A percentile compares a stretch with the other conserved stretches of the same genome.
These are phyloP conservation scores for Channa argus DNA, from an alignment of 2,113 vertebrate species.

Conservation along the genomic window DNA sequence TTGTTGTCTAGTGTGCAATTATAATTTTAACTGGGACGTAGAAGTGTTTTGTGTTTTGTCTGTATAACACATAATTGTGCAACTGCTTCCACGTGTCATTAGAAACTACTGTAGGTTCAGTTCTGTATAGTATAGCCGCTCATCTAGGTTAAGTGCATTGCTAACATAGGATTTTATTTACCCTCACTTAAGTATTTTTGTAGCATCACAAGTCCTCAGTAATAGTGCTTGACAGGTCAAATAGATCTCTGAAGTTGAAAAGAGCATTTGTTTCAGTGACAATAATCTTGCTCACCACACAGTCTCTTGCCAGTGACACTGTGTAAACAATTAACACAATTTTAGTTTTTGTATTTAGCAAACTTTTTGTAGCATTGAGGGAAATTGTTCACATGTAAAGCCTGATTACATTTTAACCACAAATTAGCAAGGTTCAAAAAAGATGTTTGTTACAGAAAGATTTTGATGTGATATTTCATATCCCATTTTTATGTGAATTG, in stretches of 20 bases:
- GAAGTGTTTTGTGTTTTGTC: slow-evolving; percentile 65
- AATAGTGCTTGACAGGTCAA: slow-evolving; percentile 4
- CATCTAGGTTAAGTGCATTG: slow-evolving; percentile 54
- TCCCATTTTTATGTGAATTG: slow-evolving; percentile 22
- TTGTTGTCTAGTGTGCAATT: slow-evolving; percentile 83
- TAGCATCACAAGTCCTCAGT: slow-evolving; percentile 14
- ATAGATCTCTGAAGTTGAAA: slow-evolving; percentile 16
- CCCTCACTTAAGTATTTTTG: slow-evolving; percentile 32
- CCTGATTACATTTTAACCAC: slow-evolving; percentile 18
- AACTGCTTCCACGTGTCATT: slow-evolving; percentile 80
- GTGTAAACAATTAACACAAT: no score
- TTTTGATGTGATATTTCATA: slow-evolving; percentile 20
- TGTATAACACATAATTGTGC: slow-evolving; percentile 74
- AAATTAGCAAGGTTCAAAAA: slow-evolving; percentile 12
- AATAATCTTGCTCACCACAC: slow-evolving; percentile 1
- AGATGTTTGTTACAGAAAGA: slow-evolving; percentile 16
- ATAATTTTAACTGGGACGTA: slow-evolving; percentile 83
- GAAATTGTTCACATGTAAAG: slow-evolving; percentile 12
- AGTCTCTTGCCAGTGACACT: slow-evolving; percentile 13
- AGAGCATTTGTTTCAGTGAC: slow-evolving; percentile 15
- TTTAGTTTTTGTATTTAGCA: no score
- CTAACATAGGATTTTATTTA: slow-evolving; percentile 40
- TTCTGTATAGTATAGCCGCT: slow-evolving; percentile 55
- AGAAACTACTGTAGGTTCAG: slow-evolving; percentile 84
- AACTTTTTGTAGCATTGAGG: no score